A percentile compares a stretch with the other conserved stretches of the same genome.
Conservation (phyloP, 2,888 invertebrate genomes). For the Calameuta pallipes region DNA sequence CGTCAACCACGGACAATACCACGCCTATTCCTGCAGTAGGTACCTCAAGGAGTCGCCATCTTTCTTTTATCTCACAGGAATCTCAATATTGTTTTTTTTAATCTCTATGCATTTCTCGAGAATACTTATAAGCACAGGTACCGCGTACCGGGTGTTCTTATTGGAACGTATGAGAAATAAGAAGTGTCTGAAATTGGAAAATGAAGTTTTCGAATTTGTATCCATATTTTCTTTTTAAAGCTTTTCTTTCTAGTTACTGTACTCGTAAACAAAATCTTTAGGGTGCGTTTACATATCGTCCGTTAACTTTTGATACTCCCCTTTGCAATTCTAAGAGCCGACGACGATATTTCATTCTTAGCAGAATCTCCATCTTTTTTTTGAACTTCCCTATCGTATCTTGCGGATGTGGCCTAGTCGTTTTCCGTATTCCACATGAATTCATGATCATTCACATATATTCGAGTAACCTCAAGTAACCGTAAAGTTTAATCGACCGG, state of each 20-base stretch:
- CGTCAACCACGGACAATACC: neutral
- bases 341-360: neutral
- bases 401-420: neutral
- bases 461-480: neutral
- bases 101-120: neutral
- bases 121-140: neutral
- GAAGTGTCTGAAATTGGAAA: too few relatives aligned
- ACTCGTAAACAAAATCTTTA: too few relatives aligned
- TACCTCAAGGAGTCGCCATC: neutral
- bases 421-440: neutral
- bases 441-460: neutral
- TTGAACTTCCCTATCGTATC: neutral
- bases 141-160: conserved; percentile 3
- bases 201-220: too few relatives aligned
- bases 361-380: neutral
- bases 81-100: neutral
- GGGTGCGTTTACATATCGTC: too few relatives aligned
- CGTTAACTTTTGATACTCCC: neutral
- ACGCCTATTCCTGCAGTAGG: neutral
- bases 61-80: neutral
- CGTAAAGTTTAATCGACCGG: neutral
- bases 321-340: neutral
- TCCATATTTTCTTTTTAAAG: too few relatives aligned
- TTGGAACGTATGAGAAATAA: neutral
- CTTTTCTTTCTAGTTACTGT: too few relatives aligned